Conservation (phyloP, 2,797 vertebrate species). For the Chiloscyllium punctatum region DNA sequence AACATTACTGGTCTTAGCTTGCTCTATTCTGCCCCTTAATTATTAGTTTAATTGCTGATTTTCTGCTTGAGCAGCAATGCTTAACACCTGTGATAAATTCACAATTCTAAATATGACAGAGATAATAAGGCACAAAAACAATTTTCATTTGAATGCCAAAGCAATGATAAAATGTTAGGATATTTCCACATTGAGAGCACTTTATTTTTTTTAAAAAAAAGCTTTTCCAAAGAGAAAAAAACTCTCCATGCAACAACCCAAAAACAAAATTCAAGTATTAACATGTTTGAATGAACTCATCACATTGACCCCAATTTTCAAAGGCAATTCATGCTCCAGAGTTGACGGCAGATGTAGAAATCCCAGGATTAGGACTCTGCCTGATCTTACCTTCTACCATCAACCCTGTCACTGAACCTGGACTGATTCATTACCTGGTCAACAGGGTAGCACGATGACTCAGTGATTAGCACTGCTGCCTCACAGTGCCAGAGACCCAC, state of each 20-base stretch:
- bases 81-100: constrained; percentile 28
- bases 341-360: neutral
- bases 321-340: neutral
- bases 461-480: no score
- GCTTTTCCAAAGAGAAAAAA: neutral
- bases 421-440: neutral
- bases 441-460: no score
- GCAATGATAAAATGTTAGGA: neutral
- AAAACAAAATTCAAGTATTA: neutral
- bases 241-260: neutral
- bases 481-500: no score
- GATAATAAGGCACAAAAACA: constrained; percentile 24
- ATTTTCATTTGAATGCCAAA: neutral
- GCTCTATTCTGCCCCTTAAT: neutral
- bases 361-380: neutral
- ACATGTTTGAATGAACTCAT: neutral
- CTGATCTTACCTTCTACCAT: neutral
- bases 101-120: constrained; percentile 17
- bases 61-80: constrained; percentile 30
- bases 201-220: neutral
- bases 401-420: neutral
- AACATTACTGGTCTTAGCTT: neutral
- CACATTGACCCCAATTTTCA: neutral
- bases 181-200: neutral
- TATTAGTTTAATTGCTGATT: constrained; percentile 31